Evolutionary conservation across 1,140 invertebrate species (phyloP).

Genomic region (Drosophila nigromelanica): DNA sequence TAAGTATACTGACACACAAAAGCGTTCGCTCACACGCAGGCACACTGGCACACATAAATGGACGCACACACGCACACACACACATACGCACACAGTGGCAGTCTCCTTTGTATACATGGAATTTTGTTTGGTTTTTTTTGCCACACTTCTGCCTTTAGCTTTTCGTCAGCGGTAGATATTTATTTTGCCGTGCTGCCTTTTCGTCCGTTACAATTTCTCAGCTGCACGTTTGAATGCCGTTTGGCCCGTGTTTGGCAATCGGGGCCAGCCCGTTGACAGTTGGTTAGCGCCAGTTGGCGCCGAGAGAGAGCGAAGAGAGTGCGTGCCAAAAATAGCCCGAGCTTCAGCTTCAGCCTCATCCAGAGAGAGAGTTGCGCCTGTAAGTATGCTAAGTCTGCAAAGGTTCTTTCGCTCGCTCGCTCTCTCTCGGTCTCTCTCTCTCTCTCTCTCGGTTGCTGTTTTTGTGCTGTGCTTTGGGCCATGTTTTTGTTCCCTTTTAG

Average conservation of each 20-base stretch:
- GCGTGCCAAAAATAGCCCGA: constrained; percentile 49
- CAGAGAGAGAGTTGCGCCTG: constrained; percentile 25
- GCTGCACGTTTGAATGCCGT: constrained; percentile 75
- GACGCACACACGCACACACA: constrained; percentile 26
- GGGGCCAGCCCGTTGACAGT: constrained; percentile 42
- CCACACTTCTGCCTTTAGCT: constrained; percentile 27
- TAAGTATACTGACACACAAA: constrained; percentile 33
- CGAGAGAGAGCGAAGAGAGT: constrained; percentile 8
- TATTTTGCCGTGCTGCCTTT: constrained; percentile 49
- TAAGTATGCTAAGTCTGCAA: constrained; percentile 70
- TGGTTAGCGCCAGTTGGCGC: constrained; percentile 19
- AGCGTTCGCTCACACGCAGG: constrained; percentile 18
- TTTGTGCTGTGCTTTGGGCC: constrained; percentile 35
- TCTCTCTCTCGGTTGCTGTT: constrained; percentile 5
- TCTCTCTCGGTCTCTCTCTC: constrained; percentile 14
- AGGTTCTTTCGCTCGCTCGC: constrained; percentile 19
- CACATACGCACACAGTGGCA: constrained; percentile 15
- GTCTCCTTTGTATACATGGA: constrained; percentile 53
- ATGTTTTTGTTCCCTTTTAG: constrained; percentile 58
- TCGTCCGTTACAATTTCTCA: constrained; percentile 77
- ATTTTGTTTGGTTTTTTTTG: constrained; percentile 57
- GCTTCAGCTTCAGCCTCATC: constrained; percentile 1
- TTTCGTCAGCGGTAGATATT: constrained; percentile 29
- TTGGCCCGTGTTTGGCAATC: constrained; percentile 37
- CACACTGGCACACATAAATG: constrained; percentile 20